Percentiles rank a stretch among this genome's conserved stretches.
Conservation (phyloP, 2,888 invertebrate species). For the Tenthredo notha region DNA sequence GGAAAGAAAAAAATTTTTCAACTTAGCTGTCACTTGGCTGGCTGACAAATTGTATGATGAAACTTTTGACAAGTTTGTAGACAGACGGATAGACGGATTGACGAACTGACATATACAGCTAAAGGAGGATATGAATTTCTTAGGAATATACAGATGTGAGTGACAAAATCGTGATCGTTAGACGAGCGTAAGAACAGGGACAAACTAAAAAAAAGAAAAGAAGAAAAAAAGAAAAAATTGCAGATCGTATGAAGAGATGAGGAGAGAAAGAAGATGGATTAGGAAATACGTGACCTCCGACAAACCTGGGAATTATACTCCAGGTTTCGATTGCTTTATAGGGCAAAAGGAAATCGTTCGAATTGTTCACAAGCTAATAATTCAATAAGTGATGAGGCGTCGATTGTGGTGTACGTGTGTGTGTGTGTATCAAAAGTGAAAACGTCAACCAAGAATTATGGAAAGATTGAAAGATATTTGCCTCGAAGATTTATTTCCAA, state of each 20-base stretch:
- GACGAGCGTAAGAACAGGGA: background rate
- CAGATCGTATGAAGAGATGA: slow-evolving; percentile 8
- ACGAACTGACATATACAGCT: background rate
- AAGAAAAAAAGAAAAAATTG: slow-evolving; percentile 52
- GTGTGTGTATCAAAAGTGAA: slow-evolving; percentile 60
- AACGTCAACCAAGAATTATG: slow-evolving; percentile 64
- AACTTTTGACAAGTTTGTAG: background rate
- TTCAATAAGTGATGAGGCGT: background rate
- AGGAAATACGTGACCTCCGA: slow-evolving; percentile 58
- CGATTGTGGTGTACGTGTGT: background rate
- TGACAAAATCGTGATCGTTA: background rate
- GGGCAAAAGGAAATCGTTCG: background rate
- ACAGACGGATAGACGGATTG: background rate
- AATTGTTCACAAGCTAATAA: background rate
- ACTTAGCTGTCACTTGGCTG: background rate
- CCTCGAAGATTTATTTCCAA: background rate
- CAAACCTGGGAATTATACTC: slow-evolving; percentile 52
- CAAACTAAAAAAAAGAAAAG: background rate
- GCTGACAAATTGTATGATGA: slow-evolving; percentile 14
- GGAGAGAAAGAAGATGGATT: slow-evolving; percentile 49
- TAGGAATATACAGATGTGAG: background rate
- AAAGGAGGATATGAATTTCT: background rate
- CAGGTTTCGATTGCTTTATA: background rate
- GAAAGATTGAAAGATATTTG: slow-evolving; percentile 44
- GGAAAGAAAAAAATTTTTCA: background rate